Base-by-base conservation (phyloP, 2,113 vertebrate genomes). In the Amphiprion percula region DNA sequence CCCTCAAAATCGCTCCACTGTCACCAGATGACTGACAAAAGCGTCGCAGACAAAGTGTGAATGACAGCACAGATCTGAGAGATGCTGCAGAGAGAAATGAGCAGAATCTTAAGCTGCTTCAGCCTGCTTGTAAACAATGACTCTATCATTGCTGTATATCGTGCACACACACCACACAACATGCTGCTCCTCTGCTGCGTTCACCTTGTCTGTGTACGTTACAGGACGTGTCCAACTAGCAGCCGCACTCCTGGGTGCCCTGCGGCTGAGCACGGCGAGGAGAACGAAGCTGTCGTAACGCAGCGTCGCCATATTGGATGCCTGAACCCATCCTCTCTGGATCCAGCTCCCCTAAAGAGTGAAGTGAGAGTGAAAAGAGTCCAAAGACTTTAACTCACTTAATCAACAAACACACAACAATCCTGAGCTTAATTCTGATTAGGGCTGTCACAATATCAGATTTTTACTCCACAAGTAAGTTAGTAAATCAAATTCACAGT, bases 301-400 rank as follows among this genome's bases (percentile, higher is more conserved):
- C 96, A 0, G 96, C 95, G 0, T 97, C 97, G 0, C 97, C 97
- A 0, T 97, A 98, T 86, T 98, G 97, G 86, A 98, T 97, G 2
- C 97, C 97, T 1, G 97, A 98, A 21, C 97, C 97, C 97, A 98
- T 98, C 86, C 97, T 93, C 93, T 98, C 97, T 0, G 97, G 97
- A 90, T 98, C 97, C 14, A 98, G 93, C 83, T 98, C 97, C 11
- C 97, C 97, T 97, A 75, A 4, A 53, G 75, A 49, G 75, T 19
- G 19, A 10, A 77, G 10, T 87, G 23, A 88, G n/a, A 68, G 33
- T 10, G 10, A 23, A 14, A 12, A 44, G 41, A 9, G 41, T 14
- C 0, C 8, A 47, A 21, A 26, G 7, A 30, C n/a, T 46, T 44
- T 15, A 15, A 3, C 41, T 44, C 2, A 44, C 41, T 50, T 60